Evolutionary conservation across 2,888 invertebrate species (phyloP).

Genomic region (Cantharis flavilabris): DNA sequence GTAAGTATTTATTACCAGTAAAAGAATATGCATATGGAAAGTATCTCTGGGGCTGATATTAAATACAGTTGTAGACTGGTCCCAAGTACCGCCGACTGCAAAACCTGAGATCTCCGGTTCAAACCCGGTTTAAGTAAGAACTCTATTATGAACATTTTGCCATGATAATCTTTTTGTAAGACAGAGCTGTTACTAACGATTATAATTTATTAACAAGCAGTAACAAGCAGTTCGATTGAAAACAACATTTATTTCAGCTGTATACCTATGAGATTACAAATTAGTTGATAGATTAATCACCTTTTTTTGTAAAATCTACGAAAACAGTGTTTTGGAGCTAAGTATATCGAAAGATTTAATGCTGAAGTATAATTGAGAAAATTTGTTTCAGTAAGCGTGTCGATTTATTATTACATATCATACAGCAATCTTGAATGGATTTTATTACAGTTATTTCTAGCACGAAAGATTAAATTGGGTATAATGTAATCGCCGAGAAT

Average conservation of each 20-base stretch:
- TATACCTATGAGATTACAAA: background rate
- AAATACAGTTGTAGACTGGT: too few species aligned
- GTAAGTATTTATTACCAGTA: too few species aligned
- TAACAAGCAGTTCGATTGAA: background rate
- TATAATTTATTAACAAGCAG: too few species aligned
- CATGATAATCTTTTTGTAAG: too few species aligned
- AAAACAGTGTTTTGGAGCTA: background rate
- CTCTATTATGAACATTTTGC: too few species aligned
- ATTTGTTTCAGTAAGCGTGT: background rate
- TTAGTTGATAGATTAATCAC: background rate
- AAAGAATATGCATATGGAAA: too few species aligned
- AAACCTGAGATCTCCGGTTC: too few species aligned
- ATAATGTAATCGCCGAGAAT: background rate
- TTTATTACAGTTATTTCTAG: background rate
- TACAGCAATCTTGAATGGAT: background rate
- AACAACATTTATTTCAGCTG: background rate
- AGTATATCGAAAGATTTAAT: background rate
- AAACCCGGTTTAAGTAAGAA: too few species aligned
- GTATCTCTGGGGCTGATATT: too few species aligned
- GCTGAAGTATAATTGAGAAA: background rate
- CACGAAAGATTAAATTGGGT: background rate
- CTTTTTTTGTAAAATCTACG: background rate
- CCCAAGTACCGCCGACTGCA: too few species aligned
- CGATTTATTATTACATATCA: background rate
- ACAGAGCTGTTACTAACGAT: too few species aligned